These are phyloP conservation scores for Strix aluco DNA, from an alignment of 2,113 vertebrate species.

Conservation along the genomic window DNA sequence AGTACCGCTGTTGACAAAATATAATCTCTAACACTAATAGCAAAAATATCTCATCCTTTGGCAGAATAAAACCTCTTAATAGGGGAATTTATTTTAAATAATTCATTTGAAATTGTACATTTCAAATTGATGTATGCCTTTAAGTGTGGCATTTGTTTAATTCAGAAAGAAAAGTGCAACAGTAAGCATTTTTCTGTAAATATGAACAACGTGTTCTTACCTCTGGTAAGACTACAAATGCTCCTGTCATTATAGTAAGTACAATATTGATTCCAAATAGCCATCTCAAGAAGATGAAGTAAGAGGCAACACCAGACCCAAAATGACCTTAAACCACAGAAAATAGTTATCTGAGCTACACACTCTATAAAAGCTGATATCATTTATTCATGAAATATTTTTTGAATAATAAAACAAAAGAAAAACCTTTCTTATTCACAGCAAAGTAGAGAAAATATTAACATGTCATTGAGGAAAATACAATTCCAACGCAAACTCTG, in stretches of 20 bases:
- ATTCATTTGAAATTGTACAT: background rate
- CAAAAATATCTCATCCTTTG: background rate
- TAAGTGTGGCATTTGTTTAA: background rate
- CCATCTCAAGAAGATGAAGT: slow-evolving; percentile 98
- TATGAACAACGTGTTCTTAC: slow-evolving; percentile 69
- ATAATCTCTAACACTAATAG: background rate
- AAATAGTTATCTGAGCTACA: background rate
- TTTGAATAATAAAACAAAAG: background rate
- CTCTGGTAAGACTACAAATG: slow-evolving; percentile 96
- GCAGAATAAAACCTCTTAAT: background rate
- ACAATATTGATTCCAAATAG: slow-evolving; percentile 97
- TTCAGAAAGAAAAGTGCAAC: background rate
- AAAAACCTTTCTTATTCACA: background rate
- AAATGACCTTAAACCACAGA: slow-evolving; percentile 87
- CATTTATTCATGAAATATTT: background rate
- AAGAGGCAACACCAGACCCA: slow-evolving; percentile 96
- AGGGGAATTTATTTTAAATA: slow-evolving; percentile 14
- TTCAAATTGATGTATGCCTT: background rate
- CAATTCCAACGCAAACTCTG: background rate
- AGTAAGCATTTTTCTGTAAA: background rate
- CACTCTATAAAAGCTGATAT: background rate
- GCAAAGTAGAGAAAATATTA: background rate
- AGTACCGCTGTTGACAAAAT: background rate
- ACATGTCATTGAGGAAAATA: background rate
- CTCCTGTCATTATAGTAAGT: slow-evolving; percentile 93